Evolutionary conservation across 2,113 vertebrate genomes (phyloP).

Genomic region (Symphodus melops): DNA sequence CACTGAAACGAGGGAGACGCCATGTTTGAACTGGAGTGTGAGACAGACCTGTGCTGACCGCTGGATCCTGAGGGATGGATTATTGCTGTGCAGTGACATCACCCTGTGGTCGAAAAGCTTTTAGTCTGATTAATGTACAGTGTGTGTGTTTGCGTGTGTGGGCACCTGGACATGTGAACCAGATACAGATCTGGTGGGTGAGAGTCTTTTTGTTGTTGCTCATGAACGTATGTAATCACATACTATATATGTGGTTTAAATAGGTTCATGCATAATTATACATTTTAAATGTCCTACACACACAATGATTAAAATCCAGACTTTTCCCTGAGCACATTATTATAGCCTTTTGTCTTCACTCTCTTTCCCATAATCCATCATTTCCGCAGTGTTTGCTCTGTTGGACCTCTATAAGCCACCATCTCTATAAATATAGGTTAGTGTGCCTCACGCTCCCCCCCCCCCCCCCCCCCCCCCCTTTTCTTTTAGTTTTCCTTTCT

Average conservation of each 20-base stretch:
- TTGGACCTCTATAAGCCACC: slow-evolving; percentile 54
- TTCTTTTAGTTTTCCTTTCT: slow-evolving; percentile 64
- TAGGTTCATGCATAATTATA: slow-evolving; percentile 6
- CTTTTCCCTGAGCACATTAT: slow-evolving; percentile 14
- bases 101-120: slow-evolving; percentile 70
- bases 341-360: slow-evolving; percentile 32
- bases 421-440: slow-evolving; percentile 81
- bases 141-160: slow-evolving; percentile 28
- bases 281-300: slow-evolving; percentile 24
- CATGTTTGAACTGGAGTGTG: slow-evolving; percentile 11
- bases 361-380: slow-evolving; percentile 57
- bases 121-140: slow-evolving; percentile 76
- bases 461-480: slow-evolving; percentile 52
- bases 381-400: slow-evolving; percentile 54
- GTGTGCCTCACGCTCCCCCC: slow-evolving; percentile 73
- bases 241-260: background rate
- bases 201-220: slow-evolving; percentile 7
- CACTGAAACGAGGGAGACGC: slow-evolving; percentile 9
- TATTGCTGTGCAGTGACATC: slow-evolving; percentile 73
- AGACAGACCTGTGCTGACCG: slow-evolving; percentile 53
- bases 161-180: background rate
- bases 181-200: slow-evolving; percentile 21
- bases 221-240: background rate
- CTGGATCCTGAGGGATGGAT: slow-evolving; percentile 66
- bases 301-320: slow-evolving; percentile 37